phyloP scores from a whole-genome alignment of 2,888 invertebrate species.

The Priocnemis perturbator region DNA sequence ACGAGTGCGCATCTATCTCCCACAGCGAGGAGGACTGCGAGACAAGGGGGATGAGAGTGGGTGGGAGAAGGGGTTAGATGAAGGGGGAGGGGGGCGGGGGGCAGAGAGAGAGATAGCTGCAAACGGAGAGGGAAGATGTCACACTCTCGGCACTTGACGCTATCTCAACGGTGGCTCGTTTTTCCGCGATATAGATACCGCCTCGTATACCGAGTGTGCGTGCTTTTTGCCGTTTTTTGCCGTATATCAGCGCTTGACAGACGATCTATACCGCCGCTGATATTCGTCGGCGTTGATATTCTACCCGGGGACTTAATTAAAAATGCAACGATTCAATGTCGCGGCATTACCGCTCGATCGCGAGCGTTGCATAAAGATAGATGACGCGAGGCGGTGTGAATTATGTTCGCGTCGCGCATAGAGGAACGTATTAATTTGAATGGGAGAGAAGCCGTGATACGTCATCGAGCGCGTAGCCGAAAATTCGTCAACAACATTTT shows the following conservation, averaged over 20 bases:
- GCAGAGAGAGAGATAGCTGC: background rate
- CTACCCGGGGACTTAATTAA: too few relatives aligned
- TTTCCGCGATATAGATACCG: conserved; percentile 13
- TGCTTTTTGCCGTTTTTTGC: background rate
- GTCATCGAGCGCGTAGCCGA: too few relatives aligned
- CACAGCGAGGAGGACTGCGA: conserved; percentile 24
- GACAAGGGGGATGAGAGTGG: conserved; percentile 23
- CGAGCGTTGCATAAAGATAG: too few relatives aligned
- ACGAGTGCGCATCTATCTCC: conserved; percentile 36
- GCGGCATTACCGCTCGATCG: too few relatives aligned
- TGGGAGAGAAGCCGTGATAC: too few relatives aligned
- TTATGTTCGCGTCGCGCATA: too few relatives aligned
- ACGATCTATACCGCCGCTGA: too few relatives aligned
- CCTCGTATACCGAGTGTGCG: conserved; percentile 5
- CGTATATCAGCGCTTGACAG: background rate
- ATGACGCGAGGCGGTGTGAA: too few relatives aligned
- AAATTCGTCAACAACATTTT: too few relatives aligned
- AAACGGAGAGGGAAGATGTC: conserved; percentile 27
- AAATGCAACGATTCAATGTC: too few relatives aligned
- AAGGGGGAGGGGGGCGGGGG: background rate
- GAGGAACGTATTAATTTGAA: too few relatives aligned
- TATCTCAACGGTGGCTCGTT: conserved; percentile 24
- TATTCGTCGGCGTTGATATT: too few relatives aligned
- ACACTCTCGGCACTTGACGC: conserved; percentile 34
- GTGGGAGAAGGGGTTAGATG: conserved; percentile 27